Conservation (phyloP, 2,113 vertebrate genomes). For the Proterorhinus semilunaris region DNA sequence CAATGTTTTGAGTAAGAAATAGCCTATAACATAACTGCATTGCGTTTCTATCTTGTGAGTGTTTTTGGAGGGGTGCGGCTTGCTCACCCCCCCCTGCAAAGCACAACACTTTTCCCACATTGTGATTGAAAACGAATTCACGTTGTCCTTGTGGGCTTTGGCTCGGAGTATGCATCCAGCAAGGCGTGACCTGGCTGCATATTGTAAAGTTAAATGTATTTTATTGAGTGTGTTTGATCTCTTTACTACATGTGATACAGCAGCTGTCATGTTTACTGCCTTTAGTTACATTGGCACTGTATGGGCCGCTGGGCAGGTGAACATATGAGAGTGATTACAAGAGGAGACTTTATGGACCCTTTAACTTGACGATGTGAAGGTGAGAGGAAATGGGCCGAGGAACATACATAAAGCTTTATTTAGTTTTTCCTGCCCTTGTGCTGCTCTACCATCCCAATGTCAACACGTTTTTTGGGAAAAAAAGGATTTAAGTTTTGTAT, state of each 20-base stretch:
- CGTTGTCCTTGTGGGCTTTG: conserved; percentile 9
- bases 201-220: conserved; percentile 9
- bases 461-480: neutral
- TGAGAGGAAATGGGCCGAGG: conserved; percentile 29
- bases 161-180: neutral
- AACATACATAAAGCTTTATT: conserved; percentile 3
- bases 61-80: conserved; percentile 36
- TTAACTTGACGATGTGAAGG: conserved; percentile 20
- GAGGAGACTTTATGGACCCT: conserved; percentile 31
- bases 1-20: conserved; percentile 31
- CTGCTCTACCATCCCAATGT: neutral
- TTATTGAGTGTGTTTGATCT: neutral
- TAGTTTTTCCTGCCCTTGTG: neutral
- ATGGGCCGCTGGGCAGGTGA: conserved; percentile 40
- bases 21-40: conserved; percentile 18
- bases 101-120: conserved; percentile 41
- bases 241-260: conserved; percentile 11
- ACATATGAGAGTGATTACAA: conserved; percentile 62
- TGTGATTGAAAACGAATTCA: conserved; percentile 49
- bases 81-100: conserved; percentile 14
- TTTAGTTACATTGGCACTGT: conserved; percentile 12
- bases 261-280: conserved; percentile 17
- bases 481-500: too few relatives aligned
- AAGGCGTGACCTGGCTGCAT: neutral
- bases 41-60: conserved; percentile 36